Base-by-base conservation (phyloP, 2,888 invertebrate genomes). In the Adelognathus sp. region DNA sequence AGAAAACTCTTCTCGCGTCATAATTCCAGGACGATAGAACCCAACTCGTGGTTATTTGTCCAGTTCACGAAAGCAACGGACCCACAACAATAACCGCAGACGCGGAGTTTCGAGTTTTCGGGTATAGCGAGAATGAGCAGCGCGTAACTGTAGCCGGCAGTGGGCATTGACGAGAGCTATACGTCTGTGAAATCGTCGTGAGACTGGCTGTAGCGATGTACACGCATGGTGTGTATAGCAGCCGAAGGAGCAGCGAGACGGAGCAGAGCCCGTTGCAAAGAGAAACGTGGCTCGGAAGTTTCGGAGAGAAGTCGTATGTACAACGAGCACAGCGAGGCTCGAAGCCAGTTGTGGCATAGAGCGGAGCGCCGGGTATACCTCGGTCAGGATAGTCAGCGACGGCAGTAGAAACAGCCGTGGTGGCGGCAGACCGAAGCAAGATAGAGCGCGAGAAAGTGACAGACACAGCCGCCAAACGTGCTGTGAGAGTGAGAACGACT, bases 401-500 rank as follows among this genome's bases (percentile, higher is more conserved):
- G 79, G 79, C 76, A 81, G 81, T 76, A 75, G 81, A 79, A 69
- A 79, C 64, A 78, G 72, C 69, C 72, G 76, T 50, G 73, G 70
- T 71, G 74, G 72, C 71, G 76, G 72, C 67, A 67, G 46, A 73
- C 69, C 50, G 70, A 66, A 92, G 92, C 92, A 92, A 92, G 93
- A 93, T 92, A 93, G 92, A n/a, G n/a, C n/a, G n/a, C 92, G 92
- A 92, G 92, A 92, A 92, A 91, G 87, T n/a, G n/a, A 87, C 77
- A 85, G 88, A 88, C 64, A 78, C 89, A 41, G 86, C 83, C 84
- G 39, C 78, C 72, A 58, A 31, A 76, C 80, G 80, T 77, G 75
- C 18, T 66, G 64, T 66, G 52, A 69, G 80, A 82, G 61, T 39
- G 33, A 66, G 67, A 36, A 36, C 56, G 64, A 66, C 58, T 58